Conservation (phyloP, 2,888 invertebrate genomes). For the Napeogenes inachia region DNA sequence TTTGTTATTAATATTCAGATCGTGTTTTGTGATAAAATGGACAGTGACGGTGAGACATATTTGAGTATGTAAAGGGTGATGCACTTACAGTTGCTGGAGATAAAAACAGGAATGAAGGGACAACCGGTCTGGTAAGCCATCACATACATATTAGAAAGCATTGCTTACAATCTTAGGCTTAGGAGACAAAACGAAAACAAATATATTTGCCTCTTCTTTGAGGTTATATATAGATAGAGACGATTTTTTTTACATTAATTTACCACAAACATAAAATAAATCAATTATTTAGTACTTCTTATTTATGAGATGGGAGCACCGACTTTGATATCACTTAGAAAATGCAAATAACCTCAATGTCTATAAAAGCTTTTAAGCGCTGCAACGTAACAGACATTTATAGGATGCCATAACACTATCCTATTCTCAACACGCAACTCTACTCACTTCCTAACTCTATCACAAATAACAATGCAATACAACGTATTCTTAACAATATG, state of each 20-base stretch:
- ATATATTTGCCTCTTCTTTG: background rate
- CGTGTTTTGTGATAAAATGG: constrained; percentile 68
- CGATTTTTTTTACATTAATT: too few relatives aligned
- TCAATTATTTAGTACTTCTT: too few relatives aligned
- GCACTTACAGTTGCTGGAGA: constrained; percentile 59
- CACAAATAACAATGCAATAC: too few relatives aligned
- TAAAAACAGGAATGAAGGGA: constrained; percentile 67
- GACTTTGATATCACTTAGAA: background rate
- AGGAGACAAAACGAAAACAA: background rate
- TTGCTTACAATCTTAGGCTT: constrained; percentile 22
- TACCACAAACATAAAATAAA: too few relatives aligned
- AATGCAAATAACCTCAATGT: background rate
- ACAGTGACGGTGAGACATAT: constrained; percentile 64
- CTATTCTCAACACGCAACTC: background rate
- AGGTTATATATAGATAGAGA: too few relatives aligned
- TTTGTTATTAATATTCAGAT: constrained; percentile 47
- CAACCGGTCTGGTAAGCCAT: constrained; percentile 75
- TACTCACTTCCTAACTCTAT: background rate
- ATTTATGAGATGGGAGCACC: background rate
- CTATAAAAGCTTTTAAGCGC: constrained; percentile 1
- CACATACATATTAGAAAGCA: constrained; percentile 43
- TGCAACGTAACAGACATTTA: constrained; percentile 2
- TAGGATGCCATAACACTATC: background rate
- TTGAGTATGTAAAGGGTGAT: constrained; percentile 60
- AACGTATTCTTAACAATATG: too few relatives aligned